Conservation (phyloP, 64 coral and sea anemone species). For the Montipora efflorescens region DNA sequence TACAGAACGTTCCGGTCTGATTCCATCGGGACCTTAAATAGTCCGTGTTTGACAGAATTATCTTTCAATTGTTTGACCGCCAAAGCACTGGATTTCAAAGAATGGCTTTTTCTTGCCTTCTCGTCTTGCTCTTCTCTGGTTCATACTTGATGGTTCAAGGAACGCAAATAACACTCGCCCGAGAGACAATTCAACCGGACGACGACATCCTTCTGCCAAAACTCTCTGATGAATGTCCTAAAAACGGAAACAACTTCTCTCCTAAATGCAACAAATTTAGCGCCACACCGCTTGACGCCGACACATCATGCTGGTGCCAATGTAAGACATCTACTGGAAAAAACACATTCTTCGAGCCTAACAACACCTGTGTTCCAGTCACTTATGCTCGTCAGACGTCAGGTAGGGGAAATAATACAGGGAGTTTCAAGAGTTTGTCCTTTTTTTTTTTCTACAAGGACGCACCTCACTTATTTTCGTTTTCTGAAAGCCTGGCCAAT, state of each 20-base stretch:
- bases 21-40: neutral
- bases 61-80: neutral
- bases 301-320: neutral
- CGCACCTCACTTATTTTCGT: neutral
- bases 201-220: neutral
- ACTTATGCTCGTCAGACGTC: neutral
- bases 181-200: neutral
- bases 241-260: accelerated
- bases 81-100: no score
- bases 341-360: neutral
- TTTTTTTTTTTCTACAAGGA: neutral
- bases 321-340: neutral
- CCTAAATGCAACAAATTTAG: neutral
- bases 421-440: no score
- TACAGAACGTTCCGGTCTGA: neutral
- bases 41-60: constrained; percentile 11
- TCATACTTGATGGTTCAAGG: neutral
- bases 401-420: neutral
- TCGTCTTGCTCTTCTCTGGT: neutral
- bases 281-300: neutral
- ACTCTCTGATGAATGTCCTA: neutral
- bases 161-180: neutral
- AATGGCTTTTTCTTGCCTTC: neutral
- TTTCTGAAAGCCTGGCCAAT: no score
- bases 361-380: neutral